Evolutionary conservation across 2,797 vertebrate species (phyloP).

Genomic region (Mallotus villosus): DNA sequence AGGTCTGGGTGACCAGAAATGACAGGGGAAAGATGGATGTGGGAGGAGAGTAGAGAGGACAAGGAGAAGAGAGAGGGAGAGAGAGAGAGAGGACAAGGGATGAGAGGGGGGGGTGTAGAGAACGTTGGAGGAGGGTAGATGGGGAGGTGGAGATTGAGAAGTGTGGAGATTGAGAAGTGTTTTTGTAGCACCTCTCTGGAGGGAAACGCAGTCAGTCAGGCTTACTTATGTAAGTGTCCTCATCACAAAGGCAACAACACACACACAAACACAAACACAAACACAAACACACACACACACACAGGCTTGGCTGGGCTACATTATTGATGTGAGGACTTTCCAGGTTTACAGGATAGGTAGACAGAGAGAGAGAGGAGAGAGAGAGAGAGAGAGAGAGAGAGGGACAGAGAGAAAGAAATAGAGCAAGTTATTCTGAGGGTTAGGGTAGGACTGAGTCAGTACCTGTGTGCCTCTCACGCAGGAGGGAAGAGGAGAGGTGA

Average conservation of each 20-base stretch:
- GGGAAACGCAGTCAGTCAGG: slow-evolving; percentile 26
- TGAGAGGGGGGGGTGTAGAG: too few species aligned
- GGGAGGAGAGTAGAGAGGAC: neutral
- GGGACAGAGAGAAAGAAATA: neutral
- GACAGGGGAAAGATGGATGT: neutral
- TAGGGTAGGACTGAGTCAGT: neutral
- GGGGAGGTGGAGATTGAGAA: neutral
- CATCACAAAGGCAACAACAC: slow-evolving; percentile 48
- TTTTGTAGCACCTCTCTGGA: slow-evolving; percentile 13
- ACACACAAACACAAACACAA: slow-evolving; percentile 13
- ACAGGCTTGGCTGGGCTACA: slow-evolving; percentile 41
- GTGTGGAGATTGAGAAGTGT: neutral
- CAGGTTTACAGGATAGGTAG: slow-evolving; percentile 60
- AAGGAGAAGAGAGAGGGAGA: neutral
- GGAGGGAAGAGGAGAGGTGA: neutral
- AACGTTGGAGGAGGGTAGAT: too few species aligned
- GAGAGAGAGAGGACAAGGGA: too few species aligned
- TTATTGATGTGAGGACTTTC: slow-evolving; percentile 77
- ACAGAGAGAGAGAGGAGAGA: neutral
- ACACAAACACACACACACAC: slow-evolving; percentile 10
- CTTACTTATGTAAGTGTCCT: slow-evolving; percentile 65
- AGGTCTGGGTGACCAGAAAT: slow-evolving; percentile 1
- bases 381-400: neutral
- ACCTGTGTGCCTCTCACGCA: neutral
- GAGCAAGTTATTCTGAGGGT: neutral